Conservation (phyloP, 2,113 vertebrate species). For the Verasper variegatus region DNA sequence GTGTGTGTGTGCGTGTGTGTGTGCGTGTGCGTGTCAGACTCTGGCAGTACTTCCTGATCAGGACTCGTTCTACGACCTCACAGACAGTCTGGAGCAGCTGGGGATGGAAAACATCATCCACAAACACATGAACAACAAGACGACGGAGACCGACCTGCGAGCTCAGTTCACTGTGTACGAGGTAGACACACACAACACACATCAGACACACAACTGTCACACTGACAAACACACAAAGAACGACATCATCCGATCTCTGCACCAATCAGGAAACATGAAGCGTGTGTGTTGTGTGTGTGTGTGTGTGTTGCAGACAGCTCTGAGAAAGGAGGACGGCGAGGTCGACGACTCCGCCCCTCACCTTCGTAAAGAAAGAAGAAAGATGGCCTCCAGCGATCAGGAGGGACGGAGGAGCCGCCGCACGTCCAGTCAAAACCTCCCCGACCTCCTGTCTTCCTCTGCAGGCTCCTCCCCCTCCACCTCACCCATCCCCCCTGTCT, state of each 20-base stretch:
- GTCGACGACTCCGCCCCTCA: slow-evolving; percentile 75
- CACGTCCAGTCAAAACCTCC: slow-evolving; percentile 75
- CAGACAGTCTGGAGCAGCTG: slow-evolving; percentile 92
- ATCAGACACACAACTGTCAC: background rate
- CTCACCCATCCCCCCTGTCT: slow-evolving; percentile 4
- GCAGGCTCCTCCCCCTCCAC: slow-evolving; percentile 16
- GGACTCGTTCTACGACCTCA: slow-evolving; percentile 95
- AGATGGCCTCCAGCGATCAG: slow-evolving; percentile 75
- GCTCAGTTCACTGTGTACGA: slow-evolving; percentile 90
- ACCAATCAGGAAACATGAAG: no score
- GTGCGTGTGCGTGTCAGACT: slow-evolving; percentile 75
- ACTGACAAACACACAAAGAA: background rate
- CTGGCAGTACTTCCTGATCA: slow-evolving; percentile 92
- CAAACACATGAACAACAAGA: slow-evolving; percentile 82
- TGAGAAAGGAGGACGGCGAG: slow-evolving; percentile 88
- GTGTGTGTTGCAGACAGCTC: slow-evolving; percentile 79
- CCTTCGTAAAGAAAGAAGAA: slow-evolving; percentile 88
- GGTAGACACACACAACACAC: slow-evolving; percentile 71
- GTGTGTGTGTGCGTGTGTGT: background rate
- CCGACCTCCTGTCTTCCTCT: slow-evolving; percentile 52
- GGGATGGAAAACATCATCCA: slow-evolving; percentile 91
- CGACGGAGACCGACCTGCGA: slow-evolving; percentile 85
- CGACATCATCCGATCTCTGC: background rate
- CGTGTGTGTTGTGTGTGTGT: background rate
- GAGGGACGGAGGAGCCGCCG: slow-evolving; percentile 86